Evolutionary conservation across 1,140 invertebrate species (phyloP), one percentile per base, ranked within the genome.

Genomic region (Drosophila elegans): DNA sequence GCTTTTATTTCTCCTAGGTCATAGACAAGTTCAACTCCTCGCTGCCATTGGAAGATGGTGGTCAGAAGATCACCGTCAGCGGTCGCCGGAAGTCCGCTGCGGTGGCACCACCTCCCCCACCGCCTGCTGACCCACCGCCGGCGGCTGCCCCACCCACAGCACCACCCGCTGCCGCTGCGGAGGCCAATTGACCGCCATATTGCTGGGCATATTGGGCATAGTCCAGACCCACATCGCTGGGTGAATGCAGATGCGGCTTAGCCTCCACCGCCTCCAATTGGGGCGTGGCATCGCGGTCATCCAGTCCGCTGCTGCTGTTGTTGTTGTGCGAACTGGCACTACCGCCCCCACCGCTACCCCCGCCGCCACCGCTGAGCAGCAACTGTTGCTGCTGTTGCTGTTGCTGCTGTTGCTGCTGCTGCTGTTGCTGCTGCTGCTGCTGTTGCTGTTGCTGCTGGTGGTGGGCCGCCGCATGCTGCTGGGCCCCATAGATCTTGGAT

Each of bases 51-150:
- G 79, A 81, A 60, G 90, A 91, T 78, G 90, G 83, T 94, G 96
- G 96, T 97, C 96, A 97, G 94, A 97, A 97, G 94, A 97, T 97
- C 66, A 97, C 96, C 39, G 96, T 96, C 10, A 97, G 92, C 2
- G 97, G 96, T 84, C 96, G 94, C 59, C 96, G 93, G 92, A 96
- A 97, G 83, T 97, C 96, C 16, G 94, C 93, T 73, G 94, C 93
- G 32, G 93, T 92, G 39, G 85, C 71, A 76, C 90, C 54, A 49
- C 80, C 75, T 67, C 92, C 53, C 66, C 71, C 84, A 3, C 74
- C 3, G 91, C 48, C 62, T n/a, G 93, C 74, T 92, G 16, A 34
- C 3, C 66, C 68, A 1, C 85, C 54, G 5, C 41, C 38, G 3
- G 38, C 21, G 1, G 34, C 45, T 1, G 83, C 90, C 12, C 92